phyloP scores from a whole-genome alignment of 1,140 invertebrate species.

The Bombus cullumanus region DNA sequence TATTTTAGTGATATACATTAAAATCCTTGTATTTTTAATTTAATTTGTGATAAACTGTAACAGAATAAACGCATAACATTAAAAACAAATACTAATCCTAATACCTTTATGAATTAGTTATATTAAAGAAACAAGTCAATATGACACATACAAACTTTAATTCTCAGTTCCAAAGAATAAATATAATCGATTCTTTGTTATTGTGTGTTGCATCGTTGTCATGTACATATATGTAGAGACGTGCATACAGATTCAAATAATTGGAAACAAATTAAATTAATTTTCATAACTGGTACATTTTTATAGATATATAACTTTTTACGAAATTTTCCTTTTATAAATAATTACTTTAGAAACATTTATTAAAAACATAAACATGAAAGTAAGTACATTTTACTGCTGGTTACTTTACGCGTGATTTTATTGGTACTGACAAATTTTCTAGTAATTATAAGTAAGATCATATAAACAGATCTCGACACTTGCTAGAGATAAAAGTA shows the following conservation, averaged over 20 bases:
- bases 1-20: background rate
- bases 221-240: background rate
- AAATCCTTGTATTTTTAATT: background rate
- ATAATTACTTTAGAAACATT: background rate
- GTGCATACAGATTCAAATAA: background rate
- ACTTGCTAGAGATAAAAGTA: background rate
- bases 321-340: background rate
- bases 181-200: background rate
- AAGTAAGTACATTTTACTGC: background rate
- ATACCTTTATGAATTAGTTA: background rate
- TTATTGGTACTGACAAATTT: background rate
- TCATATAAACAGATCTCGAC: too few relatives aligned
- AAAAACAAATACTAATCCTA: background rate
- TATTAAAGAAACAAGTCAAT: background rate
- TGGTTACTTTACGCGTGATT: background rate
- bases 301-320: background rate
- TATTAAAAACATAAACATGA: background rate
- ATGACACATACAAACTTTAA: slow-evolving; percentile 17
- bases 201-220: background rate
- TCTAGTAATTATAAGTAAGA: background rate
- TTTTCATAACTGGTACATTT: too few relatives aligned
- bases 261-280: background rate
- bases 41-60: background rate
- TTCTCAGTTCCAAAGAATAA: background rate
- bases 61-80: background rate